Base-by-base conservation (phyloP, 2,113 vertebrate species). In the Alosa alosa region DNA sequence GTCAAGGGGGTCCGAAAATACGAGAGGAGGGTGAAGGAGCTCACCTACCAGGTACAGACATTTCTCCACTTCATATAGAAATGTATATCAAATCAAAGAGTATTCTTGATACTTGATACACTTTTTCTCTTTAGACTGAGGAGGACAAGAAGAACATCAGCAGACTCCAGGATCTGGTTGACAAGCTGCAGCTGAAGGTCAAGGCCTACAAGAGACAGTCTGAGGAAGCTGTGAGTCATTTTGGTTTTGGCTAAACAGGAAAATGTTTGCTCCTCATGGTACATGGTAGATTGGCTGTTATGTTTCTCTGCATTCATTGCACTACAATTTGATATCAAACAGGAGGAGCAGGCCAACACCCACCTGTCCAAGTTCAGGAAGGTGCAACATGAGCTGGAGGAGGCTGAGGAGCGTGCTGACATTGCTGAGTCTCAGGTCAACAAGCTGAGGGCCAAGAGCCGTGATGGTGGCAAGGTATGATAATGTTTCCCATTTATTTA, bases 161-260 rank as follows among this genome's bases (percentile, higher is more conserved):
- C 25, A 87, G 88, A 47, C 86, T 89, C 7, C 94, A 95, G 89
- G 94, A 95, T 89, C 90, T 95, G 88, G 94, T 93, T 47, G 93
- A 95, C 87, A 95, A 94, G 89, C 88, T 98, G 88, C 97, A 98
- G 89, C 91, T 96, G 86, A 98, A 98, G 87, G 97, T 98, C 86
- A 98, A 98, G 84, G 94, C 96, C 86, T 98, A 97, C 89, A 98
- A 98, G 95, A 97, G 96, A 84, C 97, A 98, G 93, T 89, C 97
- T 87, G 97, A 99, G 92, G 97, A 98, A 78, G 93, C 96, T 78
- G 88, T 89, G 11, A 82, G 89, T 85, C 11, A 36, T 72, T 60
- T 55, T 1, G 22, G 20, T 22, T 18, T 22, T 60, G 3, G 20
- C 18, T 20, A 60, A 44, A 44, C 41, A 44, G 2, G 4, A 22